Base-by-base conservation (phyloP, 2,797 vertebrate genomes). In the Pseudomugil gertrudae region DNA sequence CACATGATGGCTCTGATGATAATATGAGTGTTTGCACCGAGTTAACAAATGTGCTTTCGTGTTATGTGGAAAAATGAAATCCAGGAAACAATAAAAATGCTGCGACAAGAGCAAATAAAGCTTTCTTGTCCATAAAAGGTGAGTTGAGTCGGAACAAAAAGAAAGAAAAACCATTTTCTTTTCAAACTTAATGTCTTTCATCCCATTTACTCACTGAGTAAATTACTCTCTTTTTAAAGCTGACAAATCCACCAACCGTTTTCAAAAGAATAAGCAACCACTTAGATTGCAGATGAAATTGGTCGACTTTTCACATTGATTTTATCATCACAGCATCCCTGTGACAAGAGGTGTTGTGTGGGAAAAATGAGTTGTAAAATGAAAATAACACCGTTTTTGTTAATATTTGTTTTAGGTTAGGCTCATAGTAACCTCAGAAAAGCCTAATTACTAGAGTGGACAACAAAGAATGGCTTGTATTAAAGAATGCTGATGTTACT, bases 211-310 rank as follows among this genome's bases (percentile, higher is more conserved):
- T 74, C 45, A 15, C 66, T 55, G 38, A 73, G 40, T 30, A 69
- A 70, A 83, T 74, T 11, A 61, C 51, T 54, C 45, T 5, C 27
- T 5, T 54, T 68, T 65, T 63, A 57, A 68, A 69, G n/a, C 0
- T 63, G 45, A 65, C 43, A 72, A 61, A 70, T 59, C 40, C 24
- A 67, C 5, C 50, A 45, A 51, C 29, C 68, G 48, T 55, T 84
- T 75, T 57, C 63, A 47, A 33, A 60, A 15, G 21, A 56, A 71
- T 72, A 74, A 9, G 29, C 52, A 78, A 54, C 40, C 45, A 4
- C 51, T 78, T 76, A 74, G 67, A 69, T 13, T 58, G 62, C 50
- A 67, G 38, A 66, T 76, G 21, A 45, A 47, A 57, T 63, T 74
- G 36, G 19, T 26, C 52, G 57, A 2, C 35, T 36, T 51, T 69